Evolutionary conservation across 2,797 vertebrate genomes (phyloP), one percentile per base, ranked within the genome.

Genomic region (Epinephelus awoara): DNA sequence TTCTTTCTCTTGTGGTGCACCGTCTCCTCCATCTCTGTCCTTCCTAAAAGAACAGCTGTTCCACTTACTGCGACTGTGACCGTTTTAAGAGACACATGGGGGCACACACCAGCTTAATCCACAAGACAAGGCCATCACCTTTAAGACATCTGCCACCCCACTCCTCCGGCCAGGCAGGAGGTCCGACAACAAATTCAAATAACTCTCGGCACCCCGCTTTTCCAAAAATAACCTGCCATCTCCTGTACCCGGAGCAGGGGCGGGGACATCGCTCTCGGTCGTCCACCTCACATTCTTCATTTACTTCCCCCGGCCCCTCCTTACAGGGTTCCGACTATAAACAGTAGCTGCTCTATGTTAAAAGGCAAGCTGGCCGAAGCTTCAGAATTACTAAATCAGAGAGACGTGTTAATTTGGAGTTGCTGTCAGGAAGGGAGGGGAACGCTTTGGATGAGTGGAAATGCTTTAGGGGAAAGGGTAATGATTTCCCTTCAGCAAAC

Each of bases 301-400:
- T 84, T 72, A 62, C 82, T 76, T 67, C 65, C 72, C 72, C n/a
- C 40, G 54, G 74, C 84, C 88, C 88, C 83, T 83, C 77, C 85
- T 72, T 3, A 62, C 84, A 77, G 61, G 65, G 82, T 77, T 73
- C 51, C 6, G 64, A 82, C 90, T 88, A 87, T 82, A 91, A 93
- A 94, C 92, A 93, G 93, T 91, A 93, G 92, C 82, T 85, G 84
- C 88, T 91, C 86, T 93, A 90, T 94, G 91, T 84, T 85, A 27
- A 65, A 82, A 85, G 90, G 66, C 68, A 65, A 79, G 80, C 83
- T 85, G 87, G 82, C 89, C 70, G 69, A 83, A 82, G 77, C 82
- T 80, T 82, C 75, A 82, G 75, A 89, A 84, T 91, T 90, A 88
- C 84, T 89, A 87, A 88, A 88, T 91, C 89, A 89, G 83, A 75